Evolutionary conservation across 2,888 invertebrate genomes (phyloP).

Genomic region (Eupithecia subfuscata): DNA sequence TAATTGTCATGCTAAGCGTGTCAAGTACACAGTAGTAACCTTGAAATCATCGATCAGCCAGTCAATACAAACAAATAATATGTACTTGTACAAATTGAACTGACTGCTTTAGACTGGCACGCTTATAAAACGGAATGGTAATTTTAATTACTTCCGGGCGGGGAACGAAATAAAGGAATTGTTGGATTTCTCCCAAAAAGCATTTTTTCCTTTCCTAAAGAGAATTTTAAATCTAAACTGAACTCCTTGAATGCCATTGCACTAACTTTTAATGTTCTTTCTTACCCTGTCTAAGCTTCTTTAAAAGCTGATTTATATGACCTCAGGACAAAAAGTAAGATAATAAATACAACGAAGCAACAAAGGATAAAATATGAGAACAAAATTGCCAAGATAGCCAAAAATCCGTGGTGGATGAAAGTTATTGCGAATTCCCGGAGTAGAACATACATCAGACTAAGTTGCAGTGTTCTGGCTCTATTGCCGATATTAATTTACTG

Average conservation of each 20-base stretch:
- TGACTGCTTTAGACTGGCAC: constrained; percentile 1
- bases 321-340: constrained; percentile 1
- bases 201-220: neutral
- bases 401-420: constrained; percentile 19
- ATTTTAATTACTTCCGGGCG: constrained; percentile 24
- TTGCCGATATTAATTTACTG: constrained; percentile 77
- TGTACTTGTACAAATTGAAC: constrained; percentile 32
- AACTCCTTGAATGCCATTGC: neutral
- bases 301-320: neutral
- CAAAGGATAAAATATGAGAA: constrained; percentile 17
- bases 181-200: constrained; percentile 7
- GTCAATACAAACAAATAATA: constrained; percentile 33
- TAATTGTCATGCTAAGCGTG: constrained; percentile 63
- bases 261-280: constrained; percentile 4
- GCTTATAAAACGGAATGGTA: constrained; percentile 21
- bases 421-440: constrained; percentile 24
- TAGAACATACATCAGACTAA: constrained; percentile 46
- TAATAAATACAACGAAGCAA: constrained; percentile 2
- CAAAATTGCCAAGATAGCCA: constrained; percentile 33
- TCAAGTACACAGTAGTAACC: constrained; percentile 62
- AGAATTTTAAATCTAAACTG: neutral
- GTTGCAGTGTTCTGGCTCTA: constrained; percentile 61
- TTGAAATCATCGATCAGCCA: constrained; percentile 60
- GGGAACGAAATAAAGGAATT: constrained; percentile 7
- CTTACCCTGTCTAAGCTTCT: neutral